Evolutionary conservation across 2,888 invertebrate genomes (phyloP).

Genomic region (Nomada ferruginata): DNA sequence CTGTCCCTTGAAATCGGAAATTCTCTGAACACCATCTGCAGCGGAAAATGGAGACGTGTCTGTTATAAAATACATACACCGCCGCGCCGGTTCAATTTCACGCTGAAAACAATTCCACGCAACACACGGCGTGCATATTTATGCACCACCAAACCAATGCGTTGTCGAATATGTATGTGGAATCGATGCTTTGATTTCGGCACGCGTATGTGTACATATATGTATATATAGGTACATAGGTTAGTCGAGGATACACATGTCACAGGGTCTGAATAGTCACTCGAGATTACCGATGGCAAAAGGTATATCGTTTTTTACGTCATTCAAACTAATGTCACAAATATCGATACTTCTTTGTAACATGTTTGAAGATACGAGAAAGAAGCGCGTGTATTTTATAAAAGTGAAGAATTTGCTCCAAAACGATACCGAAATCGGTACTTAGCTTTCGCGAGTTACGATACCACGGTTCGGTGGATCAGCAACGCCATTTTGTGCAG

Average conservation of each 20-base stretch:
- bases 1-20: conserved; percentile 19
- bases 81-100: neutral
- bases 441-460: conserved; percentile 17
- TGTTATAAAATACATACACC: conserved; percentile 12
- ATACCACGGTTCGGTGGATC: conserved; percentile 31
- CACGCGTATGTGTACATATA: neutral
- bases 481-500: conserved; percentile 64
- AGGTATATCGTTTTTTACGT: neutral
- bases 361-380: neutral
- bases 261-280: neutral
- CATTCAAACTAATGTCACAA: neutral
- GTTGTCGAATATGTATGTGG: neutral
- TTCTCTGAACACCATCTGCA: conserved; percentile 30
- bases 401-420: neutral
- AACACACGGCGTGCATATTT: neutral
- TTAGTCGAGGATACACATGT: neutral
- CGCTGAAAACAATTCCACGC: conserved; percentile 12
- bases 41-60: neutral
- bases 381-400: neutral
- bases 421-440: conserved; percentile 2
- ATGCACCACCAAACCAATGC: neutral
- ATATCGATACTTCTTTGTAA: neutral
- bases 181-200: neutral
- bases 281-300: neutral
- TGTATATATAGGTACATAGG: neutral